Evolutionary conservation across 35 echinoderm and acorn worm genomes (phyloP).

Genomic region (Eucidaris tribuloides): DNA sequence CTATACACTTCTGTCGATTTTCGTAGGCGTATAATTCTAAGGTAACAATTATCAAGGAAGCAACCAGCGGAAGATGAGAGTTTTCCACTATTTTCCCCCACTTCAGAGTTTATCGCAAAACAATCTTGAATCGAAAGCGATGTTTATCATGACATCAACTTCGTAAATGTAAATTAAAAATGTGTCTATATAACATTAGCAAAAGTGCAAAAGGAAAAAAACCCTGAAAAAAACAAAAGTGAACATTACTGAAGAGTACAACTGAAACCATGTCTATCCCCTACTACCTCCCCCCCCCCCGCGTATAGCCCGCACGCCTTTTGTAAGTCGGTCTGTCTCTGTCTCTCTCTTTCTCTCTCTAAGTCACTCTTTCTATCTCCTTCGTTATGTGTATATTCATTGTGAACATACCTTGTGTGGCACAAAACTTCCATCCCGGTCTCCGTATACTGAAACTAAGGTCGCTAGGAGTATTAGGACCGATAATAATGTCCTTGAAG

Average conservation of each 20-base stretch:
- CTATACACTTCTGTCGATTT: no score
- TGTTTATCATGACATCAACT: no score
- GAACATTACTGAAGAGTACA: neutral
- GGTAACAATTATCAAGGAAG: no score
- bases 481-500: neutral
- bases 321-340: neutral
- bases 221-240: neutral
- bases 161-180: no score
- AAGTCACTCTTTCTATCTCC: neutral
- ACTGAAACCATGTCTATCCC: neutral
- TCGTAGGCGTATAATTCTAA: no score
- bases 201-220: no score
- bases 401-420: constrained; percentile 19
- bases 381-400: neutral
- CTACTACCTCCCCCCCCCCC: neutral
- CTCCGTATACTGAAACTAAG: constrained; percentile 16
- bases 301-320: neutral
- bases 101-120: no score
- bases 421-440: neutral
- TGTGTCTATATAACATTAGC: no score
- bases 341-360: neutral
- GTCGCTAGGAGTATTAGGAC: neutral
- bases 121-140: no score
- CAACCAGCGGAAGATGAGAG: no score
- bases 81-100: no score